Conservation (phyloP, 2,888 invertebrate species). For the Cheilosia vernalis region DNA sequence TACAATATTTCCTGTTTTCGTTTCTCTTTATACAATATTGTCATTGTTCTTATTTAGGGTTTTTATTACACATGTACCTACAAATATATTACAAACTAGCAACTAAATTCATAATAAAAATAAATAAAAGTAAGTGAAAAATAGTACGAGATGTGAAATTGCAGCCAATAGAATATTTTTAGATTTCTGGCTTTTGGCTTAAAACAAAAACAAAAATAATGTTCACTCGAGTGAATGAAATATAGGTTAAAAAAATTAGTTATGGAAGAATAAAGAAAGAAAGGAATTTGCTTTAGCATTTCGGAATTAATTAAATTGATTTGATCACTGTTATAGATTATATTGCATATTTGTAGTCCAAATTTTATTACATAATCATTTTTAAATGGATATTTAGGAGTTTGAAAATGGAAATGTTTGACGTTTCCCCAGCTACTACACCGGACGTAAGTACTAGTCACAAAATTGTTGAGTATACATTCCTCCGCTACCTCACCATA, state of each 20-base stretch:
- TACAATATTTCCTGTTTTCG: slow-evolving; percentile 6
- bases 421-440: too few relatives aligned
- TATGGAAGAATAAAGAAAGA: background rate
- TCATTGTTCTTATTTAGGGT: slow-evolving; percentile 29
- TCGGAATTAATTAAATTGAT: slow-evolving; percentile 1
- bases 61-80: background rate
- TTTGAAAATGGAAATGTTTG: too few relatives aligned
- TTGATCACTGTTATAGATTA: background rate
- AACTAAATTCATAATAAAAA: slow-evolving; percentile 23
- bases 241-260: background rate
- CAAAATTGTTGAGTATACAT: too few relatives aligned
- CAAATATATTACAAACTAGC: slow-evolving; percentile 32
- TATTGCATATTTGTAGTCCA: too few relatives aligned
- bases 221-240: slow-evolving; percentile 3
- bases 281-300: slow-evolving; percentile 4
- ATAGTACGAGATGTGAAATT: background rate
- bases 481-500: too few relatives aligned
- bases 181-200: slow-evolving; percentile 11
- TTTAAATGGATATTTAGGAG: too few relatives aligned
- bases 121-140: slow-evolving; percentile 13
- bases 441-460: too few relatives aligned
- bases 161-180: slow-evolving; percentile 16
- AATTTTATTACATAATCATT: too few relatives aligned
- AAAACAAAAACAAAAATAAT: background rate
- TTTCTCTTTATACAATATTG: slow-evolving; percentile 23